Base-by-base conservation (phyloP, 2,888 invertebrate species). In the Allophyes oxyacanthae region DNA sequence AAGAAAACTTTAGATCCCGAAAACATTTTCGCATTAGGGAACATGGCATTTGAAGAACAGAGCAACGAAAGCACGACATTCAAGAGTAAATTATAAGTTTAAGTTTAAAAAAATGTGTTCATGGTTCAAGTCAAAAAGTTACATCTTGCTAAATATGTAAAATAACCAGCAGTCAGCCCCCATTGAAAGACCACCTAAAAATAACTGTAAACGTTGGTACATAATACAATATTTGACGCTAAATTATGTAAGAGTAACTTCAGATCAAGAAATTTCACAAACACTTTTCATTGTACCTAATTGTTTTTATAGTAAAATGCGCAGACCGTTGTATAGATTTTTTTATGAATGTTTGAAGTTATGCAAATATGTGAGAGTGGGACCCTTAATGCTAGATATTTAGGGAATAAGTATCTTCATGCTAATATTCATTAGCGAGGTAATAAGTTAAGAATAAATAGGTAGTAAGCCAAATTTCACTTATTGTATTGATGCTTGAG, bases 21-120 rank as follows among this genome's bases (percentile, higher is more conserved):
- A 63, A 99, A 99, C 87, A 96, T 99, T 61, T 99, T 99, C 89
- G 99, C 98, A 0, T 95, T 96, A 59, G 97, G 97, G 33, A 99
- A 99, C 90, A 88, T 94, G 83, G 88, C 84, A 0, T 85, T 93
- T 34, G 89, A 85, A 15, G 85, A 84, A 37, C 59, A 62, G 48
- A 58, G 33, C 49, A 49, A 58, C n/a, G 70, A 75, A 50, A 73
- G 65, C 2, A 15, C 55, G 6, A 25, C 36, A n/a, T 55, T 83
- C 3, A 89, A 83, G 66, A 92, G 93, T 75, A 92, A 92, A 87
- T 79, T 93, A 76, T 92, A 85, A 87, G 38, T 40, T 36, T 36
- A 46, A 33, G n/a, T 11, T 43, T 11, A 15, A n/a, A 3, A 6
- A 30, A 42, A 25, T 33, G 8, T 41, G 25, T 43, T 5, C 11